Base-by-base conservation (phyloP, 2,888 invertebrate species). In the Dasypolia templi region DNA sequence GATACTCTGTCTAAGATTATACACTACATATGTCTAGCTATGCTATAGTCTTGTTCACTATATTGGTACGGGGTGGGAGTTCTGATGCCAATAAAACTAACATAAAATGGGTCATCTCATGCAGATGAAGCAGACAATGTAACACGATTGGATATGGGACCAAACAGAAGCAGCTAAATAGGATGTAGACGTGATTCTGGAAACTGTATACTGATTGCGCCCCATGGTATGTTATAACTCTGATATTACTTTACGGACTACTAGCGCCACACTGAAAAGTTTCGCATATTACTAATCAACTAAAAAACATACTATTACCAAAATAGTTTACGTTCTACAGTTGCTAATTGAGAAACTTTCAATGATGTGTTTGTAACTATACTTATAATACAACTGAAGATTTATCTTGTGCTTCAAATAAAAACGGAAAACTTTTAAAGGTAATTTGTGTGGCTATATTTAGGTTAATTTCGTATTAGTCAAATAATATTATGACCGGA, bases 401-500 rank as follows among this genome's bases (percentile, higher is more conserved):
- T 69, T 73, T 72, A 69, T 65, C 49, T 75, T 46, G 72, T 62
- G 42, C 67, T 53, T 35, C 56, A 58, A 81, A 26, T 65, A 65
- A 81, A 80, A 81, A 77, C 42, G 1, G n/a, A 55, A 66, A 56
- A 58, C 49, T 58, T 65, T n/a, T 77, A 69, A 68, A 72, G 72
- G 81, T 81, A 81, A 59, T 44, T 59, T 67, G 62, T 49, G 32
- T 58, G 62, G n/a, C 42, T 62, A 2, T n/a, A 32, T n/a, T 58
- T 44, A 66, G 58, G 61, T 55, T 67, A 51, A 32, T 55, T 62
- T 62, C 1, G n/a, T 42, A 29, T 26, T 32, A 75, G 62, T 74
- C 63, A 81, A 75, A 68, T 77, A 67, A 72, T 82, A 80, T 79
- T 81, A 85, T 93, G 93, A 94, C 94, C 95, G 95, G 94, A 95